A percentile compares a stretch with the other conserved stretches of the same genome.
Conservation (phyloP, 2,797 vertebrate species). For the Hippoglossus hippoglossus region DNA sequence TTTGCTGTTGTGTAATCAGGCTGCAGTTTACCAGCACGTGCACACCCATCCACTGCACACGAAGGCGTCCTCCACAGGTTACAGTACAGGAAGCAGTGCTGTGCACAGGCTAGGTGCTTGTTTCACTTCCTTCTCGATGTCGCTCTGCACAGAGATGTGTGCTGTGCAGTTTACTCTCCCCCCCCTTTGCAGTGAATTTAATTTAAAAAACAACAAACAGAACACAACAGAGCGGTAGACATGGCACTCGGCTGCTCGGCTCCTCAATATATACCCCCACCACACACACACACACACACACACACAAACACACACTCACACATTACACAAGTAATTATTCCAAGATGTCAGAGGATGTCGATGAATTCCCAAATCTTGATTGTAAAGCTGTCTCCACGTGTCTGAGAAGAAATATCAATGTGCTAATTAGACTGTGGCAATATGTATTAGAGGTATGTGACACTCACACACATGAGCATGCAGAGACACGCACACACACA, state of each 20-base stretch:
- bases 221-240: conserved; percentile 13
- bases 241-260: conserved; percentile 12
- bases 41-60: conserved; percentile 18
- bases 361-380: conserved; percentile 59
- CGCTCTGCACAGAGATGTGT: conserved; percentile 13
- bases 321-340: conserved; percentile 67
- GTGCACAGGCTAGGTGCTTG: conserved; percentile 9
- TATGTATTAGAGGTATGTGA: background rate
- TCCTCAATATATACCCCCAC: conserved; percentile 4
- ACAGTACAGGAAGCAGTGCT: conserved; percentile 35
- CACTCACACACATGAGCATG: background rate
- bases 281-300: conserved; percentile 5
- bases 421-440: conserved; percentile 12
- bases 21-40: background rate
- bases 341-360: conserved; percentile 76
- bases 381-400: conserved; percentile 25
- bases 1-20: conserved; percentile 43
- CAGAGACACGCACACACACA: background rate
- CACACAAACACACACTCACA: conserved; percentile 4
- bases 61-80: conserved; percentile 33
- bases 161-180: conserved; percentile 12
- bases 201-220: conserved; percentile 55
- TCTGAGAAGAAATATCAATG: conserved; percentile 30
- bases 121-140: conserved; percentile 62
- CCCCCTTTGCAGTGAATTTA: conserved; percentile 37